Percentiles rank a stretch among this genome's conserved stretches.
Conservation (phyloP, 2,888 invertebrate species). For the Sinohyriopsis cumingii region DNA sequence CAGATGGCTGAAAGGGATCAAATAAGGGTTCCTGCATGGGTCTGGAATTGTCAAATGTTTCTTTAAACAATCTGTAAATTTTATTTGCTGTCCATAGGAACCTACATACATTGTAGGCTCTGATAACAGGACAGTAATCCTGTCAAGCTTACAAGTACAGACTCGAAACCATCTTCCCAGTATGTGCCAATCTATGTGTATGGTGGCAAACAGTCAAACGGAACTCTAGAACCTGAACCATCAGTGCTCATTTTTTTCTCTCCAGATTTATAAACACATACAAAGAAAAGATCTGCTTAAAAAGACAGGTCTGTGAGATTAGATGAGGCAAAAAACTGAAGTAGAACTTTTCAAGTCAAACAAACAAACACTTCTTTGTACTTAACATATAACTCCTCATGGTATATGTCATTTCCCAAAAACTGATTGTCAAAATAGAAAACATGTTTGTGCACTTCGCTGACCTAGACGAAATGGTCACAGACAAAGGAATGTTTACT, state of each 20-base stretch:
- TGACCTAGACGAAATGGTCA: slow-evolving; percentile 20
- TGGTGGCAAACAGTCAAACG: slow-evolving; percentile 32
- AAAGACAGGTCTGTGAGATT: slow-evolving; percentile 20
- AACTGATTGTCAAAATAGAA: slow-evolving; percentile 24
- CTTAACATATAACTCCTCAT: slow-evolving; percentile 31
- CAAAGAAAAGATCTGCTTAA: slow-evolving; percentile 29
- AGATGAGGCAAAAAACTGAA: slow-evolving; percentile 26
- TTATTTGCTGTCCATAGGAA: too few relatives aligned
- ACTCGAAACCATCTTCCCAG: not conserved
- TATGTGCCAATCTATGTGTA: slow-evolving; percentile 19
- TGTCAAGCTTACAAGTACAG: too few relatives aligned
- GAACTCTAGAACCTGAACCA: slow-evolving; percentile 16
- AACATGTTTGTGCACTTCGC: slow-evolving; percentile 31
- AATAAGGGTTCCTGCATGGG: too few relatives aligned
- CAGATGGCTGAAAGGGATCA: too few relatives aligned
- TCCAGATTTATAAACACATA: slow-evolving; percentile 19
- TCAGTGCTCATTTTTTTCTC: slow-evolving; percentile 17
- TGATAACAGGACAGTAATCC: too few relatives aligned
- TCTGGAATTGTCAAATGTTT: too few relatives aligned
- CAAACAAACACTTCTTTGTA: slow-evolving; percentile 16
- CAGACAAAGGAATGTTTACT: slow-evolving; percentile 28
- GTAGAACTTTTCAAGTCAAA: slow-evolving; percentile 32
- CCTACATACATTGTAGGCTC: too few relatives aligned
- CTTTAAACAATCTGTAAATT: too few relatives aligned
- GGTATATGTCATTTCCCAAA: slow-evolving; percentile 19